Evolutionary conservation across 2,888 invertebrate genomes (phyloP).

Genomic region (Plagiodera versicolora): DNA sequence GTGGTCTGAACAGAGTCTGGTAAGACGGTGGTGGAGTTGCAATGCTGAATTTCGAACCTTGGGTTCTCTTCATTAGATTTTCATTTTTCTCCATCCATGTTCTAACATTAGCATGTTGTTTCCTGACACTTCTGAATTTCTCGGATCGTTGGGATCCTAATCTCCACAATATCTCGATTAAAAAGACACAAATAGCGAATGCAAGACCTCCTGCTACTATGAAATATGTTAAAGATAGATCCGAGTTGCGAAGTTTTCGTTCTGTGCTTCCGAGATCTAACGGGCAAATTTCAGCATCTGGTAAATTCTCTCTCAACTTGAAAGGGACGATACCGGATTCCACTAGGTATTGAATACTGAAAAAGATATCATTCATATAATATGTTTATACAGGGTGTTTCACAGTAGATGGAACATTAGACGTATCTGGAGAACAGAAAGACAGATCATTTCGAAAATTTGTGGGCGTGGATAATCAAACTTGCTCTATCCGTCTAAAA

Average conservation of each 20-base stretch:
- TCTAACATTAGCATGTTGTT: background rate
- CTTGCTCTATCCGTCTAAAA: too few species aligned
- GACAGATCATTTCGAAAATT: too few species aligned
- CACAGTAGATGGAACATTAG: too few species aligned
- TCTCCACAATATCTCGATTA: slow-evolving; percentile 60
- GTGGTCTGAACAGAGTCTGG: slow-evolving; percentile 61
- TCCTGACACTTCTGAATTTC: slow-evolving; percentile 10
- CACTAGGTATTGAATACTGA: slow-evolving; percentile 67
- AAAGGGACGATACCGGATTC: slow-evolving; percentile 77
- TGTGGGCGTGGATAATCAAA: too few species aligned
- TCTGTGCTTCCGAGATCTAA: slow-evolving; percentile 79
- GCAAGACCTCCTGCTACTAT: slow-evolving; percentile 72
- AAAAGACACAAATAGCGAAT: slow-evolving; percentile 66
- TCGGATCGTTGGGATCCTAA: slow-evolving; percentile 10
- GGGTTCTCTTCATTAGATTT: slow-evolving; percentile 8
- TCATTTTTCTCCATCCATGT: slow-evolving; percentile 13
- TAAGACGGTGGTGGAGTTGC: slow-evolving; percentile 66
- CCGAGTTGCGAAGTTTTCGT: slow-evolving; percentile 72
- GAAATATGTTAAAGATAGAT: slow-evolving; percentile 78
- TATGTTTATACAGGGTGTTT: too few species aligned
- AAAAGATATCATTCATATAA: too few species aligned
- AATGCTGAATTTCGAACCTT: background rate
- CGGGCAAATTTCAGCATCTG: slow-evolving; percentile 78
- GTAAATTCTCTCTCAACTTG: slow-evolving; percentile 64
- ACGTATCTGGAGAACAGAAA: too few species aligned